These are phyloP conservation scores for Psittacula cyanocephala DNA, from an alignment of 2,113 vertebrate species.

Conservation along the genomic window DNA sequence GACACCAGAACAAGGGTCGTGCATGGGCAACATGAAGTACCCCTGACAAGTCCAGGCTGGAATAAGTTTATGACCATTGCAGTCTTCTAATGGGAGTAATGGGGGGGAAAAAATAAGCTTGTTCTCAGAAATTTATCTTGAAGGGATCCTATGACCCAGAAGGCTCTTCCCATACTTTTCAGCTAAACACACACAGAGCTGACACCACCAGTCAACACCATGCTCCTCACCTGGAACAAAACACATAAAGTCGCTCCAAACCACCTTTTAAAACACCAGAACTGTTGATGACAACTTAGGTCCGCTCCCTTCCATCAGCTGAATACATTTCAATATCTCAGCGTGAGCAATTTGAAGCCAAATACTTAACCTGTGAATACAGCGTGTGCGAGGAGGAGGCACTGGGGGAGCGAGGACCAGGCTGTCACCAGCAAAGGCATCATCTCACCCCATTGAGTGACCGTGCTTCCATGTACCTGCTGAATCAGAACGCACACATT, in stretches of 20 bases:
- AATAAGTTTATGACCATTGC: constrained; percentile 57
- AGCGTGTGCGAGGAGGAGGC: neutral
- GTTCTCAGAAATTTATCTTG: constrained; percentile 13
- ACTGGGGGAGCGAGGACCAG: neutral
- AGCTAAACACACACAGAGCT: neutral
- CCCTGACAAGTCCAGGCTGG: constrained; percentile 31
- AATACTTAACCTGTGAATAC: neutral
- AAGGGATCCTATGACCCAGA: constrained; percentile 59
- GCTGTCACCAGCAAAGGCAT: neutral
- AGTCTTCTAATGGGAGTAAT: constrained; percentile 54
- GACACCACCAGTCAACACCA: neutral
- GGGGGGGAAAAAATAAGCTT: constrained; percentile 51
- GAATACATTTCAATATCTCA: neutral
- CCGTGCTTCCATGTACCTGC: neutral
- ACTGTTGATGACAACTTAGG: neutral
- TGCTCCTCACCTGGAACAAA: neutral
- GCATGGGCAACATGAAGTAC: constrained; percentile 26
- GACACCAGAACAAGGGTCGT: constrained; percentile 4
- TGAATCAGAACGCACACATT: no score
- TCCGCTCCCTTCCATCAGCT: neutral
- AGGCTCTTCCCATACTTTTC: neutral
- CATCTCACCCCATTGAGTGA: neutral
- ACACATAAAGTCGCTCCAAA: neutral
- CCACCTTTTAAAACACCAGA: no score
- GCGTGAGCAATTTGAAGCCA: neutral